Base-by-base conservation (phyloP, 1,140 invertebrate genomes). In the Lordiphosa clarofinis region DNA sequence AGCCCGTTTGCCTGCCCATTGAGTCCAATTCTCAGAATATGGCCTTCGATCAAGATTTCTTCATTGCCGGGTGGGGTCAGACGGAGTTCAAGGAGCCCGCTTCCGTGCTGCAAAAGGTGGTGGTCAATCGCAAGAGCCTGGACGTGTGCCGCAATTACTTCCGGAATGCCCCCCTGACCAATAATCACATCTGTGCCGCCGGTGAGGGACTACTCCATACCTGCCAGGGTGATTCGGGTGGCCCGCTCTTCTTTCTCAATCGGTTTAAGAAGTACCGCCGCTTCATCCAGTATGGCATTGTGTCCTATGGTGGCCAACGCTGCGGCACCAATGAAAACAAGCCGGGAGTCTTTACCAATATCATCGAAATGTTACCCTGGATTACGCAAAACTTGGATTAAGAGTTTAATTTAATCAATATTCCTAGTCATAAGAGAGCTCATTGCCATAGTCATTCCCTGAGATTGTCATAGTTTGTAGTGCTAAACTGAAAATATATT, bases 181-280 rank as follows among this genome's bases (percentile, higher is more conserved):
- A 90, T 0, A 89, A 89, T 11, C 93, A 94, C 62, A 69, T 94
- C 1, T 94, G 93, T 54, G 93, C 92, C n/a, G 93, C 92, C 4
- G 93, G 92, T 1, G 79, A 89, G 0, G 90, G 87, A n/a, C 92
- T 86, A 67, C 92, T 89, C 73, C 93, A 94, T 56, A 91, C 93
- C 0, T 95, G 94, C 61, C 89, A 90, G 56, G 94, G 94, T 10
- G 95, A 96, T 70, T 95, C 94, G 3, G 95, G 95, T 7, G 94
- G 94, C 1, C 94, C 94, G 0, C 86, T 96, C 3, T 86, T 88
- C 53, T 58, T 67, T 46, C 67, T 52, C 11, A 56, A 67, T 11
- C 12, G 10, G 0, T 88, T 73, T 36, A 72, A 65, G 35, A 15
- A 43, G 4, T 38, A 12, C 0, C 40, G 15, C 5, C 87, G 87